Base-by-base conservation (phyloP, 2,797 vertebrate genomes). In the Pelobates cultripes region DNA sequence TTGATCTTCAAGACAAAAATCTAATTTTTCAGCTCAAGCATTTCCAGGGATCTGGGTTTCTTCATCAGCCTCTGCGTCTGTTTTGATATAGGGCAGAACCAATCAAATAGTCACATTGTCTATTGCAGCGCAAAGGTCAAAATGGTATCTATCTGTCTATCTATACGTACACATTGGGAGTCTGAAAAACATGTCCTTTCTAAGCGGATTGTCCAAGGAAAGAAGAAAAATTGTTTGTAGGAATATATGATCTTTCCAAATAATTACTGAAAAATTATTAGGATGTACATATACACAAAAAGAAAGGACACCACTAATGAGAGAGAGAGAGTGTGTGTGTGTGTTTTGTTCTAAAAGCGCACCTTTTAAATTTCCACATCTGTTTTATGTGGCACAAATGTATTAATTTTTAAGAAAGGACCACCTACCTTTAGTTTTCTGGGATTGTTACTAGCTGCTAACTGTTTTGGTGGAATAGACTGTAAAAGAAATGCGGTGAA, bases 121-220 rank as follows among this genome's bases (percentile, higher is more conserved):
- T 79, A 61, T 83, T 72, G 79, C 75, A 83, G 74, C 77, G 75
- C 75, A 83, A 83, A 83, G 77, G 82, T 83, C 82, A 83, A 64
- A 57, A 57, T 6, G 10, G 10, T 13, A 60, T 60, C 4, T 60
- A 13, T 64, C 3, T 64, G 7, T 64, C 3, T 6, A 7, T 28
- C 1, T 40, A 64, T 64, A 73, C 73, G 74, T 67, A 78, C 28
- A 28, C 28, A 28, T 2, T 28, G 28, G 28, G 73, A 71, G 68
- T 61, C 53, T 44, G 82, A 79, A 79, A 83, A 83, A 83, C 75
- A 66, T 44, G 66, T 64, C 67, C 55, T 42, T 41, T 79, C 53
- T 66, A 79, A 14, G n/a, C 82, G 75, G 28, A 43, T 61, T 70
- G 67, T 55, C 77, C 76, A 43, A 44, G 71, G 14, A 57, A 14